Base-by-base conservation (phyloP, 1,140 invertebrate species). In the Leucophenga varia region DNA sequence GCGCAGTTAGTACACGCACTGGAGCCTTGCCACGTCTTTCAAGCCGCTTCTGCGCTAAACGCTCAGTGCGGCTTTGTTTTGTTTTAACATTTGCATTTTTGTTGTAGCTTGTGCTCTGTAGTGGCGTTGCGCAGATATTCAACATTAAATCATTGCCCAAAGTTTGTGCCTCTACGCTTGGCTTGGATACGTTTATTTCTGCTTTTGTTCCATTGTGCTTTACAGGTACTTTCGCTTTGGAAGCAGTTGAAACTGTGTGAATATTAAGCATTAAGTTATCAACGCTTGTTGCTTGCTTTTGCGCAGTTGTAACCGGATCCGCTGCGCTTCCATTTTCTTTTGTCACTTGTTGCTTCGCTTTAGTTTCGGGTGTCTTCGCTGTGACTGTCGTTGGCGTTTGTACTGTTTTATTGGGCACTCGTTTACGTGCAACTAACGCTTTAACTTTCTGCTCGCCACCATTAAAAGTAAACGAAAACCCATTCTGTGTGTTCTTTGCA, bases 381-480 rank as follows among this genome's bases (percentile, higher is more conserved):
- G 3, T 43, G 31, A 12, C 19, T 45, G 10, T 18, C 3, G 13
- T 36, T 13, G 16, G 10, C 5, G 4, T 36, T 22, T 10, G 8
- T 20, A 20, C 25, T 14, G 4, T 16, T 9, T 38, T 9, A 0
- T 21, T 48, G 38, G 3, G 28, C 50, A 3, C 43, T 13, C 53
- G 57, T 32, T 55, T 54, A 1, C 69, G 55, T 43, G 72, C 47
- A 10, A 64, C 69, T 34, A 64, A 42, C 0, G 69, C 69, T 38
- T 69, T 72, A 0, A 67, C 49, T 42, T 72, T 72, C 1, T 65
- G 64, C 21, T 61, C 54, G 0, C 60, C 59, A 6, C 28, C 51
- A 44, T 60, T 55, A 42, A 72, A 72, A 20, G 67, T 44, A 31
- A 72, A 72, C 1, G 56, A 34, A 5, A 64, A 61, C 3, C 50